These are phyloP conservation scores for Pica pica DNA, from an alignment of 2,113 vertebrate species.

Conservation along the genomic window DNA sequence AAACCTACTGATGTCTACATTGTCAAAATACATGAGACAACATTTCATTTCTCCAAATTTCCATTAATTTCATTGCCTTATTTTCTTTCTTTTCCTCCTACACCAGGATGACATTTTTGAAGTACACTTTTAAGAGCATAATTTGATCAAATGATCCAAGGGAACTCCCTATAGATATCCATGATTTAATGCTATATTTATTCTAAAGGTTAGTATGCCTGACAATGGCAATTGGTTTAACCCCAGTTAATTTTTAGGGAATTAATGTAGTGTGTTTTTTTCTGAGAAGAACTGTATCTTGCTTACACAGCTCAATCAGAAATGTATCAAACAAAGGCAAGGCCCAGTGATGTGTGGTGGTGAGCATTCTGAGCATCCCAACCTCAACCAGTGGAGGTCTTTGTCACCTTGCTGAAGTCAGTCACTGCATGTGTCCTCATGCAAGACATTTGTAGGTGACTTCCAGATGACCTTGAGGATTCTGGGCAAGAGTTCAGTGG, in stretches of 20 bases:
- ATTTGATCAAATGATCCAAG: conserved; percentile 62
- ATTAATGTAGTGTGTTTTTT: neutral
- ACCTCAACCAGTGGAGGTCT: accelerated
- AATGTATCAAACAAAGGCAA: neutral
- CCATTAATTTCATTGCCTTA: conserved; percentile 64
- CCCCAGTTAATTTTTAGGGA: conserved; percentile 7
- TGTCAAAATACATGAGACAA: conserved; percentile 68
- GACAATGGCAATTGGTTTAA: neutral
- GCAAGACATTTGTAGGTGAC: neutral
- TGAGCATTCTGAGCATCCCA: neutral
- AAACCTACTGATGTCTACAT: conserved; percentile 60
- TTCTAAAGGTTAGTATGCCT: conserved; percentile 20
- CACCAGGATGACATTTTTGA: conserved; percentile 65
- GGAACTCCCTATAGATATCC: conserved; percentile 43
- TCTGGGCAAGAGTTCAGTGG: neutral
- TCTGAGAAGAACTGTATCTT: neutral
- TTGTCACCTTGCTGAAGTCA: neutral
- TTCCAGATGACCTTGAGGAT: neutral
- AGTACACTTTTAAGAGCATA: conserved; percentile 54
- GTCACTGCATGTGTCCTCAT: accelerated
- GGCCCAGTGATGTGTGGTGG: neutral
- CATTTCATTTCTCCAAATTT: conserved; percentile 64
- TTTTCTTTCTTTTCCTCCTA: conserved; percentile 63
- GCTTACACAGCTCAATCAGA: neutral
- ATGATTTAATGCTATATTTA: conserved; percentile 19